These are phyloP conservation scores for Marmota monax DNA, from an alignment of 2,113 vertebrate genomes.

Conservation along the genomic window DNA sequence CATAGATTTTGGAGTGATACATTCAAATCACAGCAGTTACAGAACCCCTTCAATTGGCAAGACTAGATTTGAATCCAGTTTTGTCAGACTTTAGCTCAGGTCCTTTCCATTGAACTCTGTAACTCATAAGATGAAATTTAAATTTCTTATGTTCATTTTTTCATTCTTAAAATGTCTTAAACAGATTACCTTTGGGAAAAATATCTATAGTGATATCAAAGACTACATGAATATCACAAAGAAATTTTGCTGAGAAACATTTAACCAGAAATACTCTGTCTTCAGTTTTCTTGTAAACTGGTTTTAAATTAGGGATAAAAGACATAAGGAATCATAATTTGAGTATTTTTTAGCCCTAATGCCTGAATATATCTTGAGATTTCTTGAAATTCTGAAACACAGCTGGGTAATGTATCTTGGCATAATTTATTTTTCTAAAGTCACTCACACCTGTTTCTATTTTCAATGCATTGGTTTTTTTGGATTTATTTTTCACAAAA, in stretches of 20 bases:
- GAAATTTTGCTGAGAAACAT: slow-evolving; percentile 48
- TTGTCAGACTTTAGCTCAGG: neutral
- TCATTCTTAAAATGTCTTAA: neutral
- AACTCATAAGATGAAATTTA: neutral
- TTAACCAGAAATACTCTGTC: slow-evolving; percentile 3
- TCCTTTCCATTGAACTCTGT: neutral
- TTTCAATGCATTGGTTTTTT: slow-evolving; percentile 70
- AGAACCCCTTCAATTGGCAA: neutral
- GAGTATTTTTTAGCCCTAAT: slow-evolving; percentile 23
- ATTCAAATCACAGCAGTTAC: neutral
- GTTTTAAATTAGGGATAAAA: slow-evolving; percentile 57
- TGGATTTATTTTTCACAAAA: slow-evolving; percentile 72
- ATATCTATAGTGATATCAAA: slow-evolving; percentile 27
- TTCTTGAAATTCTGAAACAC: slow-evolving; percentile 61
- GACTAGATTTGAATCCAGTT: neutral
- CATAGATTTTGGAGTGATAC: neutral
- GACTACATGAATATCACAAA: neutral
- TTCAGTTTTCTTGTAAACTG: slow-evolving; percentile 54
- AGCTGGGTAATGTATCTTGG: slow-evolving; percentile 66
- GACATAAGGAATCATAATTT: slow-evolving; percentile 48
- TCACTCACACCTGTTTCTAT: slow-evolving; percentile 68
- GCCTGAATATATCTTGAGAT: slow-evolving; percentile 37
- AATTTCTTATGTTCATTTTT: slow-evolving; percentile 10
- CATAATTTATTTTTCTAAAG: slow-evolving; percentile 71
- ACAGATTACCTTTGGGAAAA: slow-evolving; percentile 13